A percentile compares a stretch with the other conserved stretches of the same genome.
Conservation (phyloP, 2,113 vertebrate genomes). For the Oxygymnocypris stewartii region DNA sequence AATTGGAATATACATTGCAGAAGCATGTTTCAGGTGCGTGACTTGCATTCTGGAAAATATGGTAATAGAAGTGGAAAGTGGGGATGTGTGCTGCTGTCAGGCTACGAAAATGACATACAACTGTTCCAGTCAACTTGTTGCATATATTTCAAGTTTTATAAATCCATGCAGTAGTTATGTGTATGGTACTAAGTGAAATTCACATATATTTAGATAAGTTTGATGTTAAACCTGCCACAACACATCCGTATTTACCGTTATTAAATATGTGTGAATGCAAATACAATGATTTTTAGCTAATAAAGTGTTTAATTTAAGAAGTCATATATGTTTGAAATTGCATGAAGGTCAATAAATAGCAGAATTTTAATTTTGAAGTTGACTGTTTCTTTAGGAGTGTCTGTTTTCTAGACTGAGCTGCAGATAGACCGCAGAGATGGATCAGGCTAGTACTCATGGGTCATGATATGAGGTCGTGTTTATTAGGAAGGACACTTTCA, state of each 20-base stretch:
- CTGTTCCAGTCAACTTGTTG: background rate
- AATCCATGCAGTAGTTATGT: background rate
- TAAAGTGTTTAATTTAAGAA: background rate
- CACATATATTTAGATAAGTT: background rate
- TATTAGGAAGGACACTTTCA: constrained; percentile 55
- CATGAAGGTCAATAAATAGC: background rate
- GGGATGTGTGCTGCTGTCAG: background rate
- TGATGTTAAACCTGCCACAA: background rate
- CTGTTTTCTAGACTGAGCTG: constrained; percentile 1
- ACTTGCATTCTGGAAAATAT: background rate
- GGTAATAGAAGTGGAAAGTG: background rate
- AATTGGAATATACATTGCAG: background rate
- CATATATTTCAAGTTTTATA: background rate
- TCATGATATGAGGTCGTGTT: constrained; percentile 46
- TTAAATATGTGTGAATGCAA: background rate
- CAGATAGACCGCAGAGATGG: background rate
- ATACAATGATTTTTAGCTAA: background rate
- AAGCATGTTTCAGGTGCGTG: background rate
- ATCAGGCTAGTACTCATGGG: background rate
- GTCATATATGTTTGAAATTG: background rate
- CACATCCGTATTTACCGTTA: background rate
- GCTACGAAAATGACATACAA: background rate
- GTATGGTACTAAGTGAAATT: background rate
- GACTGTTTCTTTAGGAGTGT: background rate
- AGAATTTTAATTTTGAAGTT: background rate